Evolutionary conservation across 2,797 vertebrate species (phyloP).

Genomic region (Pseudotriccus pelzelni): DNA sequence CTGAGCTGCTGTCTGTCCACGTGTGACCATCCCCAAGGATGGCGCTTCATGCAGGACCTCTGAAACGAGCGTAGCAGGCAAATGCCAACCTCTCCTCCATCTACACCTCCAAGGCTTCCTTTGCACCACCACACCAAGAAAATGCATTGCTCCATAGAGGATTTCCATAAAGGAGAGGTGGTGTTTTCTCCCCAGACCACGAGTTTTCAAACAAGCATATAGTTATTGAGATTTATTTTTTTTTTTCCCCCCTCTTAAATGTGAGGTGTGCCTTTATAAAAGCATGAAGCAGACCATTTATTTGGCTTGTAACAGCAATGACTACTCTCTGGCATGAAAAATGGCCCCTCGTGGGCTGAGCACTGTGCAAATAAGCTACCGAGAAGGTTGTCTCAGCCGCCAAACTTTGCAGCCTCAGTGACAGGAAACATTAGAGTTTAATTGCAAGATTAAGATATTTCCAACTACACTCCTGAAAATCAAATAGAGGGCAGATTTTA

Average conservation of each 20-base stretch:
- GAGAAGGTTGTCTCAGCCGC: background rate
- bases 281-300: background rate
- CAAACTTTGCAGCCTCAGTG: background rate
- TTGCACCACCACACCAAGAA: background rate
- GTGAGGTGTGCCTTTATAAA: conserved; percentile 5
- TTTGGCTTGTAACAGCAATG: background rate
- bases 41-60: background rate
- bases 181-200: background rate
- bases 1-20: fast-evolving
- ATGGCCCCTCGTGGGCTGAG: background rate
- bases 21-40: background rate
- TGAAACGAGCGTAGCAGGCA: background rate
- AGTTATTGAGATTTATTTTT: background rate
- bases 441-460: conserved; percentile 42
- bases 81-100: background rate
- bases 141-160: background rate
- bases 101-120: background rate
- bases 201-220: background rate
- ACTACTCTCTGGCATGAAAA: conserved; percentile 5
- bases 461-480: conserved; percentile 1
- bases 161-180: background rate
- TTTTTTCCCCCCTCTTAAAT: fast-evolving
- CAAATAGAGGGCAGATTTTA: background rate
- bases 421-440: background rate
- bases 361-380: background rate